Percentiles rank a stretch among this genome's conserved stretches.
Conservation (phyloP, 2,113 vertebrate genomes). For the Accipiter cooperii region DNA sequence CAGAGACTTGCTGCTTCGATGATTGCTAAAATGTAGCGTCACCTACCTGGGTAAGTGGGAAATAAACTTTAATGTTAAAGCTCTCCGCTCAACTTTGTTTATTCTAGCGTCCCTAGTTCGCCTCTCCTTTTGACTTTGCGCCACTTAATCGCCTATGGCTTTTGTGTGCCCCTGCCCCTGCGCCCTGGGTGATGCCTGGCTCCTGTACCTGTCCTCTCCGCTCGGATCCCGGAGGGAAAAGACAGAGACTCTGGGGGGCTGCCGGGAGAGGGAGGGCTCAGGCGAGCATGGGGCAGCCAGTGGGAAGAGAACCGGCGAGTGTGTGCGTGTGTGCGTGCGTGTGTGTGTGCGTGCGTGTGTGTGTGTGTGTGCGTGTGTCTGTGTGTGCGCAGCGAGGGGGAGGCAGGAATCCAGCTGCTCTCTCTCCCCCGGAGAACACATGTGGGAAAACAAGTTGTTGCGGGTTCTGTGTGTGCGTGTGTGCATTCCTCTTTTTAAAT, state of each 20-base stretch:
- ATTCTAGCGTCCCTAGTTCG: neutral
- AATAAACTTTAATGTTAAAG: constrained; percentile 71
- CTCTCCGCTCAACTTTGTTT: constrained; percentile 50
- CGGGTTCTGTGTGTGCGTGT: neutral
- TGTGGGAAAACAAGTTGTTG: constrained; percentile 5
- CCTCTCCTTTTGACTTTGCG: constrained; percentile 62
- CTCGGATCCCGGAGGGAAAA: neutral
- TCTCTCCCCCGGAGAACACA: neutral
- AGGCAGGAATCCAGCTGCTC: neutral
- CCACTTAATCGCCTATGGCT: neutral
- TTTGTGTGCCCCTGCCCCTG: neutral
- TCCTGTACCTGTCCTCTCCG: neutral
- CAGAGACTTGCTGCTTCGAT: constrained; percentile 38
- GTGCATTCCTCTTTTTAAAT: neutral
- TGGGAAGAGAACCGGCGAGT: neutral
- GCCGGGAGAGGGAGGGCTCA: neutral
- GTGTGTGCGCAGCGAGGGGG: neutral
- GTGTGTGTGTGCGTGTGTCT: neutral
- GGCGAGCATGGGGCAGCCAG: neutral
- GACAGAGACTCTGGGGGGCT: neutral
- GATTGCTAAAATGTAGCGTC: constrained; percentile 67
- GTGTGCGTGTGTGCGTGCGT: too few species aligned
- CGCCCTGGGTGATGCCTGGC: neutral
- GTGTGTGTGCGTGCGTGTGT: neutral
- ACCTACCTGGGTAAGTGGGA: constrained; percentile 64